These are phyloP conservation scores for Syngnathoides biaculeatus DNA, from an alignment of 2,113 vertebrate genomes.

Conservation along the genomic window DNA sequence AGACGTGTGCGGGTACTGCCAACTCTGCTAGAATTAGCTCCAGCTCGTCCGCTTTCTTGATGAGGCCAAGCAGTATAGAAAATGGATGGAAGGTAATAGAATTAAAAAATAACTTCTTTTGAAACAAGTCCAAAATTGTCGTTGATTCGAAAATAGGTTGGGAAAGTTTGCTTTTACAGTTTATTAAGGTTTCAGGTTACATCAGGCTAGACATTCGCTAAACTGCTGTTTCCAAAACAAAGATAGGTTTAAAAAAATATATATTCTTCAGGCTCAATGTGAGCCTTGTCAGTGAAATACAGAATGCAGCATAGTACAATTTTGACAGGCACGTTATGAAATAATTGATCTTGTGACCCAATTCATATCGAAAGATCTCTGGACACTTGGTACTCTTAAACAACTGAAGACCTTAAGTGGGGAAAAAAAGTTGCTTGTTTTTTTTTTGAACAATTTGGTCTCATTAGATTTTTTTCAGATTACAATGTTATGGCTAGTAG, in stretches of 20 bases:
- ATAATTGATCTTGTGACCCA: background rate
- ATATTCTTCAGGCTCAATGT: conserved; percentile 11
- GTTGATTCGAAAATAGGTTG: background rate
- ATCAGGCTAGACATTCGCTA: conserved; percentile 36
- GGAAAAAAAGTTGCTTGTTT: background rate
- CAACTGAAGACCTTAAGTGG: background rate
- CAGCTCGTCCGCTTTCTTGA: too few relatives aligned
- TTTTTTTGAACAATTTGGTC: too few relatives aligned
- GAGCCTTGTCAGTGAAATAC: conserved; percentile 16
- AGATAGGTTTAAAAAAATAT: background rate
- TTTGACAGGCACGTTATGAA: background rate
- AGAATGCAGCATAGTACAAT: conserved; percentile 10
- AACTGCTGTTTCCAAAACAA: background rate
- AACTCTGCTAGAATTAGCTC: too few relatives aligned
- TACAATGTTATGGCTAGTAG: background rate
- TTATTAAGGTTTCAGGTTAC: conserved; percentile 49
- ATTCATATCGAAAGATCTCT: background rate
- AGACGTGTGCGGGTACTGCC: too few relatives aligned
- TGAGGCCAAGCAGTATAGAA: too few relatives aligned
- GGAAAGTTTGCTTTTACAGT: conserved; percentile 11
- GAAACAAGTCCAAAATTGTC: background rate
- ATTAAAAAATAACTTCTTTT: background rate
- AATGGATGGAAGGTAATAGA: too few relatives aligned
- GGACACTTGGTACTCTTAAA: background rate
- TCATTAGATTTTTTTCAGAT: too few relatives aligned